A percentile compares a stretch with the other conserved stretches of the same genome.
These are phyloP conservation scores for Pachypeltis micranthus DNA, from an alignment of 1,140 invertebrate species.

Conservation along the genomic window DNA sequence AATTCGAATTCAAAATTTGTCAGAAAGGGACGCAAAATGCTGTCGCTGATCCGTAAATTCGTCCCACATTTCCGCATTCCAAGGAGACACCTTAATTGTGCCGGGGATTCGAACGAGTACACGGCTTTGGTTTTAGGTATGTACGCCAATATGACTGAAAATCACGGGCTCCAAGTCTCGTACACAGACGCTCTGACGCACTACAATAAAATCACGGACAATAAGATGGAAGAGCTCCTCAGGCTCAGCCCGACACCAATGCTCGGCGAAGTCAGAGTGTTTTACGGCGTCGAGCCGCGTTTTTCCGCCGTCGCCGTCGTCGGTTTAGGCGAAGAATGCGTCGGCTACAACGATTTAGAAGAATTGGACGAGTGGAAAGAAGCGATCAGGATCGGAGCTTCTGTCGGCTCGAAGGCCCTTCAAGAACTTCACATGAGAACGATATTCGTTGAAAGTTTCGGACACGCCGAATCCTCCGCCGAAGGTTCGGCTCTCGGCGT, in stretches of 20 bases:
- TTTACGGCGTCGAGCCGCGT: conserved; percentile 35
- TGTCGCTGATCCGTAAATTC: too few relatives aligned
- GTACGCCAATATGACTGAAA: background rate
- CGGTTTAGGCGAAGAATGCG: conserved; percentile 37
- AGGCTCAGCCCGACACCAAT: conserved; percentile 31
- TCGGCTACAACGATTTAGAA: conserved; percentile 36
- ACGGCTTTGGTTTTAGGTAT: background rate
- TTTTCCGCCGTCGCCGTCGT: conserved; percentile 37
- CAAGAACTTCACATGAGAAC: conserved; percentile 33
- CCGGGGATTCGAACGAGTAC: background rate
- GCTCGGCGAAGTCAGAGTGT: conserved; percentile 35
- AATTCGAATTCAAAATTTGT: too few relatives aligned
- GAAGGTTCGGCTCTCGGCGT: conserved; percentile 38
- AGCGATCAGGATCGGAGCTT: conserved; percentile 37
- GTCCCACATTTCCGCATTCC: too few relatives aligned
- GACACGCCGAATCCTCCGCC: conserved; percentile 40
- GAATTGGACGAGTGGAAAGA: conserved; percentile 39
- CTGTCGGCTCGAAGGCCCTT: conserved; percentile 35
- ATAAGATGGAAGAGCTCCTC: background rate
- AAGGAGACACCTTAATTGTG: conserved; percentile 3
- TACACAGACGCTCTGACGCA: background rate
- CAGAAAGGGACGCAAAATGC: too few relatives aligned
- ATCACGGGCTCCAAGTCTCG: background rate
- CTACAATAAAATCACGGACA: background rate
- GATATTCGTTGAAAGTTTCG: conserved; percentile 41